Conservation (phyloP, 2,797 vertebrate genomes). For the Spinibarbus caldwelli region DNA sequence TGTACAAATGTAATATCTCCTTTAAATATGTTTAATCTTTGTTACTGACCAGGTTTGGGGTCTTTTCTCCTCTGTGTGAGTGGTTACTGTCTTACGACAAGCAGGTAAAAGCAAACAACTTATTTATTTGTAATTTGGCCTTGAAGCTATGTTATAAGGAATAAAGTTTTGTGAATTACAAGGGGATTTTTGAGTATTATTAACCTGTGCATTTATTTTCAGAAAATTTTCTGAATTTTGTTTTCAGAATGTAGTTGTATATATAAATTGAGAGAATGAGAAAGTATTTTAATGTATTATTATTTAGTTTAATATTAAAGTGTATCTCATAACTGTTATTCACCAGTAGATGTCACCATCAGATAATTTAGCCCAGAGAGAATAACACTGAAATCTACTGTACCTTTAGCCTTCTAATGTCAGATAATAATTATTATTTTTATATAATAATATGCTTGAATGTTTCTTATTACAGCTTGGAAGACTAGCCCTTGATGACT, state of each 20-base stretch:
- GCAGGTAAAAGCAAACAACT: constrained; percentile 74
- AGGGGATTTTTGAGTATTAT: constrained; percentile 39
- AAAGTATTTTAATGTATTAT: not conserved
- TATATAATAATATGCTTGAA: not conserved
- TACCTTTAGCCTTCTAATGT: not conserved
- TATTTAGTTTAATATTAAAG: not conserved
- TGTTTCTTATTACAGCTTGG: not conserved
- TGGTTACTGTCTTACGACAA: constrained; percentile 61
- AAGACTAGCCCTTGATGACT: not conserved
- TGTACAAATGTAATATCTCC: constrained; percentile 71
- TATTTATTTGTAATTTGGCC: constrained; percentile 91
- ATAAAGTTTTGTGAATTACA: constrained; percentile 71
- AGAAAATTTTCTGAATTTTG: not conserved
- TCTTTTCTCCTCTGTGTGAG: constrained; percentile 59
- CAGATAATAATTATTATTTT: not conserved
- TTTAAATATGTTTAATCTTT: constrained; percentile 68
- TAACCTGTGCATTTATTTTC: not conserved
- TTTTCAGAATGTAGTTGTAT: not conserved
- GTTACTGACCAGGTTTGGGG: constrained; percentile 65
- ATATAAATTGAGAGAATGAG: not conserved
- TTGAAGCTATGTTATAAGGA: constrained; percentile 73
- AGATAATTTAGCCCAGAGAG: not conserved
- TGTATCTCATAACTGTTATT: not conserved
- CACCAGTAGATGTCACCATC: constrained; percentile 44
- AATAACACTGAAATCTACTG: not conserved